Evolutionary conservation across 2,888 invertebrate species (phyloP).

Genomic region (Neocrepidodera transversa): DNA sequence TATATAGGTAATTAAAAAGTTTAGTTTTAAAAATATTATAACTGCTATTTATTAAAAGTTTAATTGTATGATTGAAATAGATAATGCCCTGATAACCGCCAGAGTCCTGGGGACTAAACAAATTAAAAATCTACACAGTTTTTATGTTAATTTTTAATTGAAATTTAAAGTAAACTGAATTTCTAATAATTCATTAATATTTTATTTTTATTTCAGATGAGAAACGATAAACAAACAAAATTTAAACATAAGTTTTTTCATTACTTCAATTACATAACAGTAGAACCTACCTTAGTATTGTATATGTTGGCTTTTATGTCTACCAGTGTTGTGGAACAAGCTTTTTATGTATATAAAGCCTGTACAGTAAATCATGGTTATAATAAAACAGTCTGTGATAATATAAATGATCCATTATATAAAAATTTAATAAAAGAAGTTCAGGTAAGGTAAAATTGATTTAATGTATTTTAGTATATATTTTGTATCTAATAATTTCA

Average conservation of each 20-base stretch:
- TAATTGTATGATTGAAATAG: too few species aligned
- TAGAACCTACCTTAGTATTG: conserved; percentile 86
- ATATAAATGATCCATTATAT: conserved; percentile 65
- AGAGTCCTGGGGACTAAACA: too few species aligned
- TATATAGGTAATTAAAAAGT: too few species aligned
- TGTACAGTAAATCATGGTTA: conserved; percentile 78
- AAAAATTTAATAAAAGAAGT: conserved; percentile 70
- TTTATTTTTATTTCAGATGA: conserved; percentile 38
- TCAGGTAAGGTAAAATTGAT: conserved; percentile 64
- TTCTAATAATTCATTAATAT: too few species aligned
- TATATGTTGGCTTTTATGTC: conserved; percentile 90
- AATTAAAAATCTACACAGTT: too few species aligned
- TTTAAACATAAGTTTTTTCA: conserved; percentile 32
- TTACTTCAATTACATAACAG: conserved; percentile 65
- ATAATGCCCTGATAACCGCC: too few species aligned
- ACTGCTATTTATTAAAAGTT: too few species aligned
- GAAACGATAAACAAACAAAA: conserved; percentile 19
- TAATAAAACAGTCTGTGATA: conserved; percentile 71
- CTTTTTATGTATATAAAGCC: conserved; percentile 79
- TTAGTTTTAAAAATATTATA: too few species aligned
- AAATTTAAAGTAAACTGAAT: too few species aligned
- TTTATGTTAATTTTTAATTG: too few species aligned
- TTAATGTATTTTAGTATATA: conserved; percentile 11
- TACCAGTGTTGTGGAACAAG: conserved; percentile 80
- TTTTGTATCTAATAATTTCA: conserved; percentile 38